These are phyloP conservation scores for Drosophila rellima DNA, from an alignment of 2,888 invertebrate genomes.

Conservation along the genomic window DNA sequence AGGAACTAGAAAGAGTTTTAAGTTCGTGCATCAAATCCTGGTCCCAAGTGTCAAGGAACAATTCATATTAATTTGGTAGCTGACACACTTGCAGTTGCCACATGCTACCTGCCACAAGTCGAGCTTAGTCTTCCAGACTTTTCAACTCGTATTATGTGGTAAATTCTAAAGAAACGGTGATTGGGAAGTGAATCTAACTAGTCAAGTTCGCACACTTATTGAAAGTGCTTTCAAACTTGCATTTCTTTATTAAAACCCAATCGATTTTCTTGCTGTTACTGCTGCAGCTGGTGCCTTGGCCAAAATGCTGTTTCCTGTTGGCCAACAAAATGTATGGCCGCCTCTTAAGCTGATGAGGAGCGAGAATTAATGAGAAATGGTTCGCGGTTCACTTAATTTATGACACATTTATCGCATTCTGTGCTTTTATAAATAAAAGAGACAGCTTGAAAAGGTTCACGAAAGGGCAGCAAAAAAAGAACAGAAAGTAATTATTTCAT, in stretches of 20 bases:
- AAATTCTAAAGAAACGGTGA: background rate
- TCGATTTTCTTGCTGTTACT: background rate
- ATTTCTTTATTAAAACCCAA: background rate
- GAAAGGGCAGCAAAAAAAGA: conserved; percentile 7
- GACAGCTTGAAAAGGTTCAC: conserved; percentile 9
- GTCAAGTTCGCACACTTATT: background rate
- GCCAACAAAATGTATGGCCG: conserved; percentile 10
- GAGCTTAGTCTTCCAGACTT: background rate
- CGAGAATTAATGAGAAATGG: conserved; percentile 22
- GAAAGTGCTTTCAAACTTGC: background rate
- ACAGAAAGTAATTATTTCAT: conserved; percentile 51
- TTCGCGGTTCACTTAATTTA: conserved; percentile 59
- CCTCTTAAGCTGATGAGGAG: conserved; percentile 26
- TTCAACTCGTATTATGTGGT: background rate
- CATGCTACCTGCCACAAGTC: background rate
- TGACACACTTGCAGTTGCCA: conserved; percentile 49
- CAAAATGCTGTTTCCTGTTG: background rate
- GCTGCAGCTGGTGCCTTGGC: background rate
- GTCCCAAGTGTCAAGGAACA: conserved; percentile 33
- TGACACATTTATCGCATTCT: conserved; percentile 48
- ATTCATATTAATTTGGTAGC: conserved; percentile 60
- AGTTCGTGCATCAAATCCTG: conserved; percentile 24
- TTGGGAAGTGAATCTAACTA: background rate
- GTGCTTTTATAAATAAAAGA: conserved; percentile 17
- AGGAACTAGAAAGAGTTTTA: conserved; percentile 7